Evolutionary conservation across 2,888 invertebrate species (phyloP), one percentile per base, ranked within the genome.

Genomic region (Dicyrtoma fusca): DNA sequence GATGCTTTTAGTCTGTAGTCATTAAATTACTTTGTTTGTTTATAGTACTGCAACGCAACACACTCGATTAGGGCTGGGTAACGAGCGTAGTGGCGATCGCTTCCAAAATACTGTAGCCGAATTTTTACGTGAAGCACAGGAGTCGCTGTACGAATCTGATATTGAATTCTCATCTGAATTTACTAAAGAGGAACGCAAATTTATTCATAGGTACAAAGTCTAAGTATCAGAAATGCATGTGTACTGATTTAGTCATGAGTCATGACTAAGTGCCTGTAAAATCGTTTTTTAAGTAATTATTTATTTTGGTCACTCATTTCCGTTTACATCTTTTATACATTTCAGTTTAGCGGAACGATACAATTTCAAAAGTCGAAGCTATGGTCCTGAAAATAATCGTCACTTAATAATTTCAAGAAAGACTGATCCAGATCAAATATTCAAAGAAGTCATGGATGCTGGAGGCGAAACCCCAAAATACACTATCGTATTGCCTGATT

Each of bases 391-490:
- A 2, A 81, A 82, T 23, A 82, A 84, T 14, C 82, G 88, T 19
- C 86, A 83, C 61, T 80, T 88, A 71, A 85, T 86, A 1, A 82
- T 88, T 1, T 86, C 86, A 23, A 83, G 85, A 49, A 87, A 86
- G 79, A 81, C 86, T 49, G 62, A 70, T 11, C 81, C 83, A 21
- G 82, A 84, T 5, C 77, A 78, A 42, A 83, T 86, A 75, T 82
- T 88, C n/a, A 82, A 87, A 11, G 80, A 83, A 17, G 84, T 86
- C 81, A 80, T 88, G 1, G 81, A 84, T 71, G 76, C 79, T 19
- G 81, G 83, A 51, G 87, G 87, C 8, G 87, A 82, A n/a, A 86
- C 85, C 6, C 84, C 83, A 42, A 86, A 86, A 81, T 88, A 87
- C 80, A 84, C 85, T 72, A 82, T 88, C 0, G 71, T 83, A 8